Conservation (phyloP, 2,888 invertebrate genomes). For the Ferrisia virgata region DNA sequence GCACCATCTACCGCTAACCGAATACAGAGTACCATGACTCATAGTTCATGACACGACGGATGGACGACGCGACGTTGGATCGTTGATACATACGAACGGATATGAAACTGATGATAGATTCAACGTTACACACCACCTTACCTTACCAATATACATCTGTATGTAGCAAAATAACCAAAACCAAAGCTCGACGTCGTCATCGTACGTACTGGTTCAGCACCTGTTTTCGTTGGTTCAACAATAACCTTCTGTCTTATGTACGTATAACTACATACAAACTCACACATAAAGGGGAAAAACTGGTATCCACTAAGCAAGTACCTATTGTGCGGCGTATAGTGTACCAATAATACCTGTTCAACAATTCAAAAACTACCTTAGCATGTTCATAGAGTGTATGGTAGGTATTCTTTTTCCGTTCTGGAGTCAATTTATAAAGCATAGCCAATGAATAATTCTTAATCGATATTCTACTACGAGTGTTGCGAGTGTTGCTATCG, state of each 20-base stretch:
- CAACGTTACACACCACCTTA: too few species aligned
- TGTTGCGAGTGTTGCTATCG: too few species aligned
- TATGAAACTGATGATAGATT: background rate
- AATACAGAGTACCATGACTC: conserved; percentile 13
- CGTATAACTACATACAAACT: too few species aligned
- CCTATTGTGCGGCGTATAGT: background rate
- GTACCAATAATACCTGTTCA: background rate
- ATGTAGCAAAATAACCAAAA: background rate
- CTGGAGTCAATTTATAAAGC: too few species aligned
- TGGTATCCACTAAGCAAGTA: background rate
- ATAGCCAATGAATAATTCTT: too few species aligned
- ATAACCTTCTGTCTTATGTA: conserved; percentile 1
- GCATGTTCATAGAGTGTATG: background rate
- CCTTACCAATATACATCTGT: too few species aligned
- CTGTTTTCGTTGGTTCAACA: conserved; percentile 1
- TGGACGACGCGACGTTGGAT: too few species aligned
- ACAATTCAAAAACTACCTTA: background rate
- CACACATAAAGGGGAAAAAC: background rate
- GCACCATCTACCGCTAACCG: conserved; percentile 2
- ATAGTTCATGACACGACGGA: background rate
- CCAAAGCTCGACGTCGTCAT: background rate
- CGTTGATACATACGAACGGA: too few species aligned
- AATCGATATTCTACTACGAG: too few species aligned
- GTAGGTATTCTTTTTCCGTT: too few species aligned
- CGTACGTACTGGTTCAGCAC: background rate